Conservation (phyloP, 2,888 invertebrate species). For the Diachrysia chrysitis region DNA sequence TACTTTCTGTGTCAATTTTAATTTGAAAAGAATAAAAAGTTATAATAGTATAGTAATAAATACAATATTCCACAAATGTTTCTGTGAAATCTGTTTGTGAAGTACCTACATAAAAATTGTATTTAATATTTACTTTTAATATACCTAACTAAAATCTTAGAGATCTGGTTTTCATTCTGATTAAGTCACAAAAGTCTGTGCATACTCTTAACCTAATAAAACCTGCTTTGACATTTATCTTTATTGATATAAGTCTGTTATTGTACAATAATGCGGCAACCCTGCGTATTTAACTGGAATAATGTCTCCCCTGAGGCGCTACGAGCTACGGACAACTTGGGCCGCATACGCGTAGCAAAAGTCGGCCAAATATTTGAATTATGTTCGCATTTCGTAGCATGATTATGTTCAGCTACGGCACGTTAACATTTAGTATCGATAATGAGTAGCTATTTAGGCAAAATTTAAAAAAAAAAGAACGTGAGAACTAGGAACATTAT, state of each 20-base stretch:
- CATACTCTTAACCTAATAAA: slow-evolving; percentile 2
- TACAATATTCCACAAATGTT: no score
- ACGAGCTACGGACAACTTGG: slow-evolving; percentile 3
- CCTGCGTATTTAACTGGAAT: slow-evolving; percentile 5
- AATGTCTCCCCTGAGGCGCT: slow-evolving; percentile 8
- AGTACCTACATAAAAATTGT: no score
- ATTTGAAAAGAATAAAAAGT: no score
- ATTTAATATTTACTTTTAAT: background rate
- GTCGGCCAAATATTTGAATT: slow-evolving; percentile 8
- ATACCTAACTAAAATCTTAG: background rate
- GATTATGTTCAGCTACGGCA: slow-evolving; percentile 29
- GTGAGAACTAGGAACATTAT: no score
- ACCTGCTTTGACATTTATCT: background rate
- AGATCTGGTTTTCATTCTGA: background rate
- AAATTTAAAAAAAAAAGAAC: no score
- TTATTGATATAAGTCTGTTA: background rate
- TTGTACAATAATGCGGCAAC: slow-evolving; percentile 4
- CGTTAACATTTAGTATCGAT: slow-evolving; percentile 4
- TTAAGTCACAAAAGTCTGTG: background rate
- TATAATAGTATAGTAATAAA: no score
- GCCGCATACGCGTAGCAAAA: slow-evolving; percentile 5
- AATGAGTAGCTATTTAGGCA: no score
- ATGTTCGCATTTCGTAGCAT: slow-evolving; percentile 6
- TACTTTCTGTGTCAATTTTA: no score
- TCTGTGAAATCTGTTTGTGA: no score